phyloP scores from a whole-genome alignment of 2,888 invertebrate species.

The Mamestra brassicae region DNA sequence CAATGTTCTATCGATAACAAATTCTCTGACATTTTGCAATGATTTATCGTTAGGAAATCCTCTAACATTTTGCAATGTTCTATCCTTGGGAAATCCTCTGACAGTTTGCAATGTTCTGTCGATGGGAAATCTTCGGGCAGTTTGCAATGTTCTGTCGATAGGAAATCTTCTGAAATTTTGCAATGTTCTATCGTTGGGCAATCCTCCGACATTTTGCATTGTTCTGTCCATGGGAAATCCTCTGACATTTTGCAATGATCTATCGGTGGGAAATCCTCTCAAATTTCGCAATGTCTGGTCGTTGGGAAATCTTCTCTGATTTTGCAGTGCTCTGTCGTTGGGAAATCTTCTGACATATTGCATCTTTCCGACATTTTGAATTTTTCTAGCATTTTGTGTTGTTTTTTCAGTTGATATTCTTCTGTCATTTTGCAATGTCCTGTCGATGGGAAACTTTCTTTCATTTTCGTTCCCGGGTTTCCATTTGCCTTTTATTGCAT shows the following conservation, averaged over 20 bases:
- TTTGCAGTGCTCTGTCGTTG: not conserved
- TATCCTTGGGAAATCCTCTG: not conserved
- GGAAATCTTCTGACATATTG: not conserved
- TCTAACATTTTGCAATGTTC: not conserved
- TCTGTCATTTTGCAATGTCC: not conserved
- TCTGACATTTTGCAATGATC: slow-evolving; percentile 6
- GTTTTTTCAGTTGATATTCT: not conserved
- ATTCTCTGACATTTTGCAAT: not conserved
- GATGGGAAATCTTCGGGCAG: not conserved
- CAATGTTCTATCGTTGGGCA: not conserved
- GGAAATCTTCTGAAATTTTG: not conserved
- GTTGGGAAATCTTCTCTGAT: not conserved
- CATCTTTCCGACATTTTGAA: not conserved
- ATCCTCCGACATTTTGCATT: not conserved
- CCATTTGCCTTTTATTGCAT: slow-evolving; percentile 21
- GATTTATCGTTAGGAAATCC: not conserved
- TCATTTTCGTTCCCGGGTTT: slow-evolving; percentile 36
- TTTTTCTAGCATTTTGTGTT: not conserved
- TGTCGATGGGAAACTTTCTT: not conserved
- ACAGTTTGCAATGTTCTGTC: not conserved
- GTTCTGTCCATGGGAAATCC: not conserved
- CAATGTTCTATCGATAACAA: not conserved
- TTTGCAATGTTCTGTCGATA: not conserved
- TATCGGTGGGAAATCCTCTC: not conserved
- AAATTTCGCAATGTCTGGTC: not conserved